A percentile compares a stretch with the other conserved stretches of the same genome.
phyloP scores from a whole-genome alignment of 2,888 invertebrate genomes.

The Fragum whitleyi region DNA sequence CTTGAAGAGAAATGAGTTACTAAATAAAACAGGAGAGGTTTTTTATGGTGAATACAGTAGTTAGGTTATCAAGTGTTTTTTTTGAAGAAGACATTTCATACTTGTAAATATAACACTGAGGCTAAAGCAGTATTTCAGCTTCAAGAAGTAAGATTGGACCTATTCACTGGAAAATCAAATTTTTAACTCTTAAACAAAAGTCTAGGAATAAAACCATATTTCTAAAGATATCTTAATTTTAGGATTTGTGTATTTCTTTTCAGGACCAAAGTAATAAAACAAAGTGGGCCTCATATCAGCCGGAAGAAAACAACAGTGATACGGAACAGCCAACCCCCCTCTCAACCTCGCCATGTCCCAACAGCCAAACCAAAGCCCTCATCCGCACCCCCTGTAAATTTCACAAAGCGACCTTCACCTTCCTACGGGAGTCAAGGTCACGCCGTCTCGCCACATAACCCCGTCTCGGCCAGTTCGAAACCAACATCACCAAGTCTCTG shows the following conservation, averaged over 20 bases:
- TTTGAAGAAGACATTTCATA: no score
- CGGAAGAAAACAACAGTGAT: constrained; percentile 77
- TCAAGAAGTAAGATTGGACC: no score
- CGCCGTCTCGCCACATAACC: constrained; percentile 63
- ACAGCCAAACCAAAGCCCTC: constrained; percentile 66
- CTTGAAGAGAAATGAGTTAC: no score
- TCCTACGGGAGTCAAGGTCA: constrained; percentile 65
- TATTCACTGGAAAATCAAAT: no score
- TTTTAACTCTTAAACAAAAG: no score
- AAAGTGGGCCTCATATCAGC: constrained; percentile 94
- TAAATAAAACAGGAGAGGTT: no score
- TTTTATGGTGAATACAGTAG: no score
- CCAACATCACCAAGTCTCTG: constrained; percentile 59
- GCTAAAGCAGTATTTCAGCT: no score
- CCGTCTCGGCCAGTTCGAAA: constrained; percentile 41
- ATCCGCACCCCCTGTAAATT: constrained; percentile 57
- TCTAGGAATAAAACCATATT: no score
- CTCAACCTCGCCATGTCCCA: constrained; percentile 38
- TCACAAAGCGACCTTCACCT: constrained; percentile 64
- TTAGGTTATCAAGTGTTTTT: no score
- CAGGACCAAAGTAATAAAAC: constrained; percentile 97
- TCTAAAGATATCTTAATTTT: no score
- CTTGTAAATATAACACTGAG: no score
- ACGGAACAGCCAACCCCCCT: constrained; percentile 56
- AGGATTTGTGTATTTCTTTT: constrained; percentile 80